phyloP scores from a whole-genome alignment of 35 echinoderm and acorn worm species.

The Ophioderma brevispina region DNA sequence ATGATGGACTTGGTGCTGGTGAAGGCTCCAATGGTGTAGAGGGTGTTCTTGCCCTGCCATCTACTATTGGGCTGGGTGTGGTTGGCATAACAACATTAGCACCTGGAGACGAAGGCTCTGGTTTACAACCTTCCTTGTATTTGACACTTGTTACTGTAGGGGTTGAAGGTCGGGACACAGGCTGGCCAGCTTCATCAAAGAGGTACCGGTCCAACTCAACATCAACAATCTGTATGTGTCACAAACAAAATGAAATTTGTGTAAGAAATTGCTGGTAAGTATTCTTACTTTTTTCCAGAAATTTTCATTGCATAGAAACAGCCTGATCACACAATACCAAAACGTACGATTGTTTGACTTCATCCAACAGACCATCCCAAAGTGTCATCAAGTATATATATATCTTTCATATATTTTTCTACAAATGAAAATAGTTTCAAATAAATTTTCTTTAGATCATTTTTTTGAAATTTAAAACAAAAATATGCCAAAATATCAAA shows the following conservation, averaged over 20 bases:
- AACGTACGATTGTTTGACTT: not conserved
- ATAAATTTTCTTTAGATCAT: no score
- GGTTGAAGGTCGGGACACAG: constrained; percentile 73
- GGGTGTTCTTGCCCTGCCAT: not conserved
- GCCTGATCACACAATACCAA: not conserved
- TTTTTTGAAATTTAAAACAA: no score
- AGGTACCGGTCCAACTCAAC: constrained; percentile 94
- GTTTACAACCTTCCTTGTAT: constrained; percentile 89
- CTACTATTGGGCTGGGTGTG: not conserved
- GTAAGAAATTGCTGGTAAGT: no score
- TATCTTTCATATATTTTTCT: no score
- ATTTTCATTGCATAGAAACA: no score
- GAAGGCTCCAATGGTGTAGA: not conserved
- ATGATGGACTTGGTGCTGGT: not conserved
- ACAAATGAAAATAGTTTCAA: no score
- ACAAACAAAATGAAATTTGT: no score
- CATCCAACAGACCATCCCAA: not conserved
- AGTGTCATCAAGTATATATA: not conserved
- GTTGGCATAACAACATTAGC: constrained; percentile 12
- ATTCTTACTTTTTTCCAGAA: no score
- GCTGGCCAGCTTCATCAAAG: constrained; percentile 61
- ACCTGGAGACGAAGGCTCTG: constrained; percentile 41
- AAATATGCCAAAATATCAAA: no score
- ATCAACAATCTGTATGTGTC: constrained; percentile 94
- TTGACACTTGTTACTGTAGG: constrained; percentile 93